Evolutionary conservation across 2,797 vertebrate genomes (phyloP), one percentile per base, ranked within the genome.

Genomic region (Dallia pectoralis): DNA sequence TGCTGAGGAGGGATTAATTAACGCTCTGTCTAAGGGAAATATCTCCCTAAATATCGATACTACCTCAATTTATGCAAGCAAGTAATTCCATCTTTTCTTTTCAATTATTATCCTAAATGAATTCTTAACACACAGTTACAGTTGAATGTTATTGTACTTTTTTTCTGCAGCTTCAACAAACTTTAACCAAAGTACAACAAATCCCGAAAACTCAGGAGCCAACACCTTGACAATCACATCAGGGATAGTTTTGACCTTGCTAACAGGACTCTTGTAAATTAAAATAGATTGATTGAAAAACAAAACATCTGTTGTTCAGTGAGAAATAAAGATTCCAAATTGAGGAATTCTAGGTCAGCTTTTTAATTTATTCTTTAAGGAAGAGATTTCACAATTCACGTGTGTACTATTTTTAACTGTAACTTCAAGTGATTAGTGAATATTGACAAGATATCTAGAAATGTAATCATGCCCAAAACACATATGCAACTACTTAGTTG

Each of bases 31-130:
- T 27, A 1, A 36, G 1, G 76, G 29, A 4, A 1, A n/a, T 11
- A 27, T 65, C 29, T 69, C 44, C 36, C 33, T 79, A 15, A 67
- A 75, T 22, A 18, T 82, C 1, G 59, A 30, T 29, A 15, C 14
- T 3, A 15, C 27, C 59, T 30, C 27, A 12, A 62, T 62, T 29
- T 15, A 1, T 16, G 59, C 11, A 15, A 14, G 59, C 30, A 62
- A 62, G 59, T 29, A 29, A 62, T 29, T n/a, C 51, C 5, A 15
- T 30, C 25, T 62, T 3, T 56, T 56, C n/a, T 56, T 29, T 15
- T 62, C 5, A 12, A 12, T 12, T 61, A 7, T 61, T 12, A 25
- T 27, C 11, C 11, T 61, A 12, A 14, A 61, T 61, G 56, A 8
- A 29, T 3, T 51, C 5, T 19, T 18, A 5, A n/a, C 18, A 51